Evolutionary conservation across 2,888 invertebrate genomes (phyloP).

Genomic region (Lamellibrachia satsuma): DNA sequence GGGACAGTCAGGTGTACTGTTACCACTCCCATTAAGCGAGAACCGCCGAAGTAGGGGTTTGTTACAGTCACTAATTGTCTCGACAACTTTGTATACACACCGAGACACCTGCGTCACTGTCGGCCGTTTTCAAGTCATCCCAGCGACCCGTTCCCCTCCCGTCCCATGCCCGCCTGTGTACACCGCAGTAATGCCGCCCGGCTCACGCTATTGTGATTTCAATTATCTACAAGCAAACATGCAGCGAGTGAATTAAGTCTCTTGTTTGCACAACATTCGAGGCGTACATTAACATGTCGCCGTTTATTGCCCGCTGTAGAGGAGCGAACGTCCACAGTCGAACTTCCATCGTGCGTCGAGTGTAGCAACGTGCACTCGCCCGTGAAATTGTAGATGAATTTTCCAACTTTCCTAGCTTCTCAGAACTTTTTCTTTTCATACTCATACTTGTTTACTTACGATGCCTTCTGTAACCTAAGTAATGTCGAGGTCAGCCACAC

Average conservation of each 20-base stretch:
- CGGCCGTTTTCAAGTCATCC: not conserved
- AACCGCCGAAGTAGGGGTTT: not conserved
- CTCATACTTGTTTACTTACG: not conserved
- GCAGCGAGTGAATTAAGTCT: constrained; percentile 17
- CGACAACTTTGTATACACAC: not conserved
- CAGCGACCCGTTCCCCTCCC: not conserved
- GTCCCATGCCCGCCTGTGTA: not conserved
- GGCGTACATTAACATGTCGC: not conserved
- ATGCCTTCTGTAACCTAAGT: not conserved
- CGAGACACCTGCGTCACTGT: not conserved
- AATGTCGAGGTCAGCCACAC: not conserved
- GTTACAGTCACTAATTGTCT: not conserved
- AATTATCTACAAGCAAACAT: constrained; percentile 17
- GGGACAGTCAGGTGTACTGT: not conserved
- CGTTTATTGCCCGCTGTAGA: not conserved
- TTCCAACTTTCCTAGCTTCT: not conserved
- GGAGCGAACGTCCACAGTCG: not conserved
- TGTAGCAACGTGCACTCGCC: not conserved
- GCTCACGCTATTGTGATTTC: constrained; percentile 17
- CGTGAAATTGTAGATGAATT: not conserved
- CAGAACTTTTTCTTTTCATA: not conserved
- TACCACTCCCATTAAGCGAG: not conserved
- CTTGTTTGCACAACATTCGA: constrained; percentile 3
- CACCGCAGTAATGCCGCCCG: not conserved
- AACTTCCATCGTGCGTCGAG: not conserved